phyloP scores from a whole-genome alignment of 2,113 vertebrate species.

The Caracal caracal region DNA sequence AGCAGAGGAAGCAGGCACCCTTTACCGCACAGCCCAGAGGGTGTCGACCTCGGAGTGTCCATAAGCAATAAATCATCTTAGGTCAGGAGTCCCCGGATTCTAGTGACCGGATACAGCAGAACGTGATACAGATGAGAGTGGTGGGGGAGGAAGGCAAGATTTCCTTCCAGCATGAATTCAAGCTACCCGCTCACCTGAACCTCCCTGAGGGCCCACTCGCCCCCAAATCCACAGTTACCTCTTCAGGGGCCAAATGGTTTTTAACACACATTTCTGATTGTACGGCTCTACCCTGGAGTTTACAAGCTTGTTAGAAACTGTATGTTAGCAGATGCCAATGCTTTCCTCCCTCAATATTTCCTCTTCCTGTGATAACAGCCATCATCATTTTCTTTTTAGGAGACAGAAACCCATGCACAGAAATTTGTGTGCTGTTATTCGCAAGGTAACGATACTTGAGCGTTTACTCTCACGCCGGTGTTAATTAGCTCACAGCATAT shows the following conservation, averaged over 20 bases:
- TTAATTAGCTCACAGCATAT: constrained; percentile 80
- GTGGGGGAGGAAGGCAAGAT: background rate
- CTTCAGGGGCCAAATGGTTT: background rate
- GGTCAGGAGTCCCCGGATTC: background rate
- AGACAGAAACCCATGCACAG: constrained; percentile 58
- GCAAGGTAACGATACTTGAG: constrained; percentile 59
- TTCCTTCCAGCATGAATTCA: background rate
- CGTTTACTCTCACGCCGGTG: constrained; percentile 51
- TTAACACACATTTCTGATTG: background rate
- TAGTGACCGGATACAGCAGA: background rate
- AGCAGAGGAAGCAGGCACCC: background rate
- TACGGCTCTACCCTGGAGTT: background rate
- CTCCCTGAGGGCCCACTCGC: background rate
- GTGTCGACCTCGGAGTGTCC: background rate
- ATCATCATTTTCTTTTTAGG: constrained; percentile 65
- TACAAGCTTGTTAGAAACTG: constrained; percentile 22
- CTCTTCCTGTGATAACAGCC: constrained; percentile 60
- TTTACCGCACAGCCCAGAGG: background rate
- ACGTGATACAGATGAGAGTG: background rate
- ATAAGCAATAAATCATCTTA: background rate
- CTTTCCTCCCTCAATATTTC: constrained; percentile 40
- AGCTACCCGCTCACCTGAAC: background rate
- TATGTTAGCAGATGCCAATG: background rate
- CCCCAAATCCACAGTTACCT: background rate
- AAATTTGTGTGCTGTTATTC: constrained; percentile 60